Evolutionary conservation across 2,113 vertebrate genomes (phyloP), one percentile per base, ranked within the genome.

Genomic region (Amblyornis subalaris): DNA sequence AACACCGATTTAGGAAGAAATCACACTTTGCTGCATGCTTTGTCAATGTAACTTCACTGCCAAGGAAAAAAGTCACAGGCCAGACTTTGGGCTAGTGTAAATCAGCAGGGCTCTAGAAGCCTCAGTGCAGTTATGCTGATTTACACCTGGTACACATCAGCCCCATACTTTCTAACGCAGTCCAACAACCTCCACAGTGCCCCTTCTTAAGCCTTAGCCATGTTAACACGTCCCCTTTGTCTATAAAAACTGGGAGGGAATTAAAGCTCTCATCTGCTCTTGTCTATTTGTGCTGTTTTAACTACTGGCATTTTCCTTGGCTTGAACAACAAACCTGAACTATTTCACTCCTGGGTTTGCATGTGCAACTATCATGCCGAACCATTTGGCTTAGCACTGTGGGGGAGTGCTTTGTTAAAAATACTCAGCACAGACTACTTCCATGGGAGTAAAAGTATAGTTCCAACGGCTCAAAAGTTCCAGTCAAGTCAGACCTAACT

Each of bases 271-370:
- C 90, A 90, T 95, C 92, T 93, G 82, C 65, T 88, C 69, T 91
- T 83, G 90, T 91, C 89, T 90, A 67, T 96, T 96, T 95, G 72
- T 69, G 75, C 83, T 58, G 42, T 53, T 96, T 93, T 81, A 95
- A 93, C 91, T 88, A 74, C 70, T 86, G 82, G 69, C 72, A 83
- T 96, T 85, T 91, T 95, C 88, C 85, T 84, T 90, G 90, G 82
- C 88, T 71, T 92, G 72, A 88, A 84, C 44, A 91, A 53, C 88
- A 86, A 91, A 95, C 83, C 85, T 88, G 85, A 94, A 84, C 79
- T 92, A 71, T 90, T 74, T 95, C 69, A 74, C 79, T 95, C 83
- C 84, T 71, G 79, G 72, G 76, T 93, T 84, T 93, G 88, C 33
- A 18, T 42, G 55, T 83, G 75, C 64, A 96, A 89, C 89, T 79